A percentile compares a stretch with the other conserved stretches of the same genome.
Conservation (phyloP, 1,140 invertebrate genomes). For the Drosophila jambulina region DNA sequence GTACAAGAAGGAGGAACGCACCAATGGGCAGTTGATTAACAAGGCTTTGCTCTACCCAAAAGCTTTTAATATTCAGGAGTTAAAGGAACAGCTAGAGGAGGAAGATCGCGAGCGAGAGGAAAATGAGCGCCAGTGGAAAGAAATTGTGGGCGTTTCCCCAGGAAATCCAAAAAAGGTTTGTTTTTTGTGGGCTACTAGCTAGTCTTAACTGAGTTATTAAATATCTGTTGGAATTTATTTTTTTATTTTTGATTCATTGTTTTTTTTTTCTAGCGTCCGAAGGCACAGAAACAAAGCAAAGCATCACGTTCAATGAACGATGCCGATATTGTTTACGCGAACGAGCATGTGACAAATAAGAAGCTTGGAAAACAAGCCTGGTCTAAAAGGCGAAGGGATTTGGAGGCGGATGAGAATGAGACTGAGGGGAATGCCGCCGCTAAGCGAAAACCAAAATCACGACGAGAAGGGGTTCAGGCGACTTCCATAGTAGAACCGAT, state of each 20-base stretch:
- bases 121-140: conserved; percentile 59
- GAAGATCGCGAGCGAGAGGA: conserved; percentile 81
- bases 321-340: conserved; percentile 72
- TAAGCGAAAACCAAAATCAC: conserved; percentile 28
- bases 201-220: neutral
- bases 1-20: conserved; percentile 86
- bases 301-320: conserved; percentile 52
- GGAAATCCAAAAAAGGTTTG: conserved; percentile 60
- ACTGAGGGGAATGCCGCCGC: conserved; percentile 7
- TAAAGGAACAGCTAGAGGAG: conserved; percentile 84
- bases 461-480: neutral
- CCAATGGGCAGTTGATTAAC: conserved; percentile 84
- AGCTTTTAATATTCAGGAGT: conserved; percentile 85
- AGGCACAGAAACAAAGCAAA: conserved; percentile 50
- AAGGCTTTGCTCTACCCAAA: conserved; percentile 85
- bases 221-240: neutral
- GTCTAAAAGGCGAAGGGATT: conserved; percentile 39
- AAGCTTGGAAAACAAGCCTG: conserved; percentile 63
- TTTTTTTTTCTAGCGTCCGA: conserved; percentile 37
- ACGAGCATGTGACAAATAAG: conserved; percentile 65
- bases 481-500: conserved; percentile 24
- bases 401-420: conserved; percentile 32
- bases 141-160: conserved; percentile 46
- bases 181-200: neutral
- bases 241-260: neutral